Base-by-base conservation (phyloP, 2,797 vertebrate species). In the Loriculus beryllinus region DNA sequence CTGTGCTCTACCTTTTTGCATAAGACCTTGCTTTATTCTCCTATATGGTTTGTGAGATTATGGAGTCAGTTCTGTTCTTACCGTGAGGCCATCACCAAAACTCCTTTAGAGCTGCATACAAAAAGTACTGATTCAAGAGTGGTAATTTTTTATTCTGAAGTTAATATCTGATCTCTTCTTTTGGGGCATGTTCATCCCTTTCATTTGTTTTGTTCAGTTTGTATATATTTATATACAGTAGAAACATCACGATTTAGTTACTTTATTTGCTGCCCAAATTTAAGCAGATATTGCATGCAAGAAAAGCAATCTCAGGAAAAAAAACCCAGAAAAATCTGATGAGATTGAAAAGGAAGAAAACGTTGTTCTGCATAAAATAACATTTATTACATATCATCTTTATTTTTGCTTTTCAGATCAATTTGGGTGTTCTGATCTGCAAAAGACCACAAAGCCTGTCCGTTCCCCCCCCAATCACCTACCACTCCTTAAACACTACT, bases 401-500 rank as follows among this genome's bases (percentile, higher is more conserved):
- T 85, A 5, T 57, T 82, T 83, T 76, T 83, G 45, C 12, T 89
- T 82, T 81, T 63, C 43, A 75, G 43, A 68, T 84, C 72, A 67
- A 76, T 88, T 81, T 86, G 56, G 9, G 20, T 91, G 28, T 70
- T 89, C 60, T 80, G 54, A 77, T 57, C 22, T 71, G 51, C 64
- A 54, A 67, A 93, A 83, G 47, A 59, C 33, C 54, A n/a, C 4
- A 14, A 13, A 16, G 13, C 29, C 43, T 1, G 0, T 47, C 47
- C 0, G 0, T 4, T 18, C 4, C 13, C 2, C 7, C 9, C 13
- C 11, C 9, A 5, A 0, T 20, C 33, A 11, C 25, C 13, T 45
- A 81, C 57, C 43, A 68, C 19, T 12, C 15, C 13, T 62, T 71
- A 80, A 71, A 80, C 45, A 47, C 29, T 52, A 16, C 48, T 63